Percentiles rank a stretch among this genome's conserved stretches.
phyloP scores from a whole-genome alignment of 1,140 invertebrate species.

The Homarus americanus region DNA sequence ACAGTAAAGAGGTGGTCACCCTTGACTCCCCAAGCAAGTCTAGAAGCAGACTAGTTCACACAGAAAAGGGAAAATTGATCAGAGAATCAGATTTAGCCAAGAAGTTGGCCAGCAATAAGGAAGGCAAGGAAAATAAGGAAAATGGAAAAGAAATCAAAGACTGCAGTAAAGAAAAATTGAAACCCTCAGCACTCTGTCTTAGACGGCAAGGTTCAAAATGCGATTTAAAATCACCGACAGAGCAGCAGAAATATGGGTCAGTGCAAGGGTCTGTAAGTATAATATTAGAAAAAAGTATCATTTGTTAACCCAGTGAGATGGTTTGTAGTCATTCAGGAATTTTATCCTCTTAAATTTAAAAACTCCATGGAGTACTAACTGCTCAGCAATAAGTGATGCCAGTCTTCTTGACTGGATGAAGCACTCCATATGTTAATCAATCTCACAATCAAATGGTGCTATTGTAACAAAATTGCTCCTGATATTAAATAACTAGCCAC shows the following conservation, averaged over 20 bases:
- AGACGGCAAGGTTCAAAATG: conserved; percentile 56
- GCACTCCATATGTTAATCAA: neutral
- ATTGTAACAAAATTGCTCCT: neutral
- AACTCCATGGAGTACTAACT: neutral
- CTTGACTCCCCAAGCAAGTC: conserved; percentile 9
- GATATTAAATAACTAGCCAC: neutral
- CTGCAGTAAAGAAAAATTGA: conserved; percentile 22
- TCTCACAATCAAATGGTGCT: conserved; percentile 6
- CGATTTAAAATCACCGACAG: conserved; percentile 46
- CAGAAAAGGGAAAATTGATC: neutral
- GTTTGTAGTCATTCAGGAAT: neutral
- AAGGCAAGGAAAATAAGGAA: conserved; percentile 60
- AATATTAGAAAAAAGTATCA: conserved; percentile 58
- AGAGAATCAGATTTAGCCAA: conserved; percentile 20
- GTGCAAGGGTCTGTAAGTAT: conserved; percentile 44
- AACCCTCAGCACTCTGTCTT: conserved; percentile 45
- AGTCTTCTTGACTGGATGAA: neutral
- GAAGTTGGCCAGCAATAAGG: conserved; percentile 20
- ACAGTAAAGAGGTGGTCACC: neutral
- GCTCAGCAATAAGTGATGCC: neutral
- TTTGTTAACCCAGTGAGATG: conserved; percentile 23
- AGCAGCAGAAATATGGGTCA: conserved; percentile 54
- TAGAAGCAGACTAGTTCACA: conserved; percentile 3
- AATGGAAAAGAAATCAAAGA: conserved; percentile 45
- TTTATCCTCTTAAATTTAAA: neutral